phyloP scores from a whole-genome alignment of 2,888 invertebrate species.

The Acrobasis suavella region DNA sequence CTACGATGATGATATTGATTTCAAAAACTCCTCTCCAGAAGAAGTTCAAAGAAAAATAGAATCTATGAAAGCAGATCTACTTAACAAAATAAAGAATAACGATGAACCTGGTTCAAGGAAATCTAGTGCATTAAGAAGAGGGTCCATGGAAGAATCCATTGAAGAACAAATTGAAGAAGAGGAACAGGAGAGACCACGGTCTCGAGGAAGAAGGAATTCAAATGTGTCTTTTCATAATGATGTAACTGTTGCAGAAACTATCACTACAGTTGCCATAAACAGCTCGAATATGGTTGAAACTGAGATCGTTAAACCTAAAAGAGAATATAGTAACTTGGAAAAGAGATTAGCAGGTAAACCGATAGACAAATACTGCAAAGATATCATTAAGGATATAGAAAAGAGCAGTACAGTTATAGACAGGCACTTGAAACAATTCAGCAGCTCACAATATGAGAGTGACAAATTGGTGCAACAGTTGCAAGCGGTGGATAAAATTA shows the following conservation, averaged over 20 bases:
- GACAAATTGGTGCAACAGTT: constrained; percentile 76
- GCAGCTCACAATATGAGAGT: constrained; percentile 67
- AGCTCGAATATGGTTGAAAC: constrained; percentile 40
- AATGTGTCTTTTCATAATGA: constrained; percentile 62
- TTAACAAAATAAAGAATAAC: constrained; percentile 66
- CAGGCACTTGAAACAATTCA: constrained; percentile 75
- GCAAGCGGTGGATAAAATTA: constrained; percentile 76
- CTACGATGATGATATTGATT: constrained; percentile 57
- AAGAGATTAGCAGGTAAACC: constrained; percentile 54
- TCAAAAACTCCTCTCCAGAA: constrained; percentile 46
- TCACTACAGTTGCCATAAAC: constrained; percentile 45
- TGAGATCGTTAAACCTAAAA: constrained; percentile 37
- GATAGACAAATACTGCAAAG: constrained; percentile 71
- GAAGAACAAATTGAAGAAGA: constrained; percentile 57
- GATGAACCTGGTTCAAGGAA: constrained; percentile 59
- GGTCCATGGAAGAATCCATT: constrained; percentile 65
- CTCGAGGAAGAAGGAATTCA: constrained; percentile 64
- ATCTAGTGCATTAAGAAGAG: constrained; percentile 56
- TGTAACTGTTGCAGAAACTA: constrained; percentile 44
- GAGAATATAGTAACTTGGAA: constrained; percentile 52
- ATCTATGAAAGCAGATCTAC: constrained; percentile 61
- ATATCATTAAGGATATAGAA: constrained; percentile 72
- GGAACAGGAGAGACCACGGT: constrained; percentile 58
- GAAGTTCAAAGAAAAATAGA: constrained; percentile 69
- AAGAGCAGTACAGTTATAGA: constrained; percentile 75